Percentiles rank a stretch among this genome's conserved stretches.
Conservation (phyloP, 1,140 invertebrate species). For the Cryptotermes secundus region DNA sequence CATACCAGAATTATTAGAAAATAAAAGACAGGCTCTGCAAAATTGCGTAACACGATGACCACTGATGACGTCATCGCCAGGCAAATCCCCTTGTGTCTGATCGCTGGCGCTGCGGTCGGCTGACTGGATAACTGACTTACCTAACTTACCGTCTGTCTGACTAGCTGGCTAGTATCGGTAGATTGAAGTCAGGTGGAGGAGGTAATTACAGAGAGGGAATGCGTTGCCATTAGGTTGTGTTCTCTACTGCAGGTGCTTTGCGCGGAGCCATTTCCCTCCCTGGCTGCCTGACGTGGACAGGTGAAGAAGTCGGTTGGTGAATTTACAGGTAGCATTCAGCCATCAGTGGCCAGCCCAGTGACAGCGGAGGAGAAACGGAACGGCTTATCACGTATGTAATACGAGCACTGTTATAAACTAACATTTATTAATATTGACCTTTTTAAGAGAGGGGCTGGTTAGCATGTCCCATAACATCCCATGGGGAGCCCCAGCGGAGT, state of each 20-base stretch:
- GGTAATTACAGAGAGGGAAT: conserved; percentile 28
- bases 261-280: conserved; percentile 25
- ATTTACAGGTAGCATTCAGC: conserved; percentile 33
- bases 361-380: not conserved
- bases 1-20: not conserved
- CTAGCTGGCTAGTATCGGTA: not conserved
- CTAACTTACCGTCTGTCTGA: not conserved
- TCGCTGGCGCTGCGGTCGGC: not conserved
- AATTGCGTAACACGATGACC: conserved; percentile 3
- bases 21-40: not conserved
- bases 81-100: not conserved
- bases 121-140: not conserved
- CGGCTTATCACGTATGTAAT: not conserved
- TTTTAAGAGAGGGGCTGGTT: not conserved
- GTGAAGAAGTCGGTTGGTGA: conserved; percentile 25
- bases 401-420: not conserved
- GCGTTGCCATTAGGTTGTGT: not conserved
- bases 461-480: not conserved
- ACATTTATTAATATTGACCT: not conserved
- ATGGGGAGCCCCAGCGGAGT: not conserved
- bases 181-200: conserved; percentile 1
- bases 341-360: conserved; percentile 21
- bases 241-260: conserved; percentile 24
- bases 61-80: not conserved
- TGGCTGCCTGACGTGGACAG: conserved; percentile 31